A percentile compares a stretch with the other conserved stretches of the same genome.
phyloP scores from a whole-genome alignment of 2,797 vertebrate genomes.

The Poecilia wingei region DNA sequence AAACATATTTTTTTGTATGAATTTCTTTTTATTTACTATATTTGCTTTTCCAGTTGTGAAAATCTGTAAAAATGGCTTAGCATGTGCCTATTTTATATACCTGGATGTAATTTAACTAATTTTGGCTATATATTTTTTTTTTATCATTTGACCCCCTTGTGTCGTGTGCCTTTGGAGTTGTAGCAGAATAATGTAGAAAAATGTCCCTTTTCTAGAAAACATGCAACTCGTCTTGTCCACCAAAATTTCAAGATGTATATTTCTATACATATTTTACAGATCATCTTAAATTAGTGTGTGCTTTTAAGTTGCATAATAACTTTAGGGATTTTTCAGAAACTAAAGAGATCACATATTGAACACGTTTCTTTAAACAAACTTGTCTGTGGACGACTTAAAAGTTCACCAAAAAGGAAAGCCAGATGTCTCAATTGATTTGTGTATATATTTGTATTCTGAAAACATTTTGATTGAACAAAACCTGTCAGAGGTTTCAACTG shows the following conservation, averaged over 20 bases:
- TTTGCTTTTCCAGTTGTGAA: constrained; percentile 50
- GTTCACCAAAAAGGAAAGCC: constrained; percentile 18
- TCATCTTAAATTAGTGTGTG: constrained; percentile 12
- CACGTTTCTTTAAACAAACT: constrained; percentile 2
- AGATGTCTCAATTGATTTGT: constrained; percentile 49
- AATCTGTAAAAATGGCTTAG: constrained; percentile 59
- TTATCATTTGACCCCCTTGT: constrained; percentile 47
- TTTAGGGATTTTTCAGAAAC: constrained; percentile 22
- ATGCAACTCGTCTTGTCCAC: background rate
- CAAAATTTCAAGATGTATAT: constrained; percentile 7
- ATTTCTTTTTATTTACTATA: constrained; percentile 60
- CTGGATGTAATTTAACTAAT: constrained; percentile 80
- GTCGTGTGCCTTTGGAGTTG: constrained; percentile 69
- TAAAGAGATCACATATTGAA: constrained; percentile 3
- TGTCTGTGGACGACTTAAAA: background rate
- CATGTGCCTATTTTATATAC: constrained; percentile 68
- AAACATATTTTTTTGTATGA: constrained; percentile 70
- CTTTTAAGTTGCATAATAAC: constrained; percentile 15
- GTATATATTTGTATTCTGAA: constrained; percentile 70
- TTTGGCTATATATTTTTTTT: constrained; percentile 41
- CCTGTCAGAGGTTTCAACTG: background rate
- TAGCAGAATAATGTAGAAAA: constrained; percentile 72
- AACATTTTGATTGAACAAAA: constrained; percentile 43
- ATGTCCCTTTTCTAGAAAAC: constrained; percentile 46
- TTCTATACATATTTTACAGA: constrained; percentile 40